A percentile compares a stretch with the other conserved stretches of the same genome.
These are phyloP conservation scores for Sula dactylatra DNA, from an alignment of 2,113 vertebrate species.

Conservation along the genomic window DNA sequence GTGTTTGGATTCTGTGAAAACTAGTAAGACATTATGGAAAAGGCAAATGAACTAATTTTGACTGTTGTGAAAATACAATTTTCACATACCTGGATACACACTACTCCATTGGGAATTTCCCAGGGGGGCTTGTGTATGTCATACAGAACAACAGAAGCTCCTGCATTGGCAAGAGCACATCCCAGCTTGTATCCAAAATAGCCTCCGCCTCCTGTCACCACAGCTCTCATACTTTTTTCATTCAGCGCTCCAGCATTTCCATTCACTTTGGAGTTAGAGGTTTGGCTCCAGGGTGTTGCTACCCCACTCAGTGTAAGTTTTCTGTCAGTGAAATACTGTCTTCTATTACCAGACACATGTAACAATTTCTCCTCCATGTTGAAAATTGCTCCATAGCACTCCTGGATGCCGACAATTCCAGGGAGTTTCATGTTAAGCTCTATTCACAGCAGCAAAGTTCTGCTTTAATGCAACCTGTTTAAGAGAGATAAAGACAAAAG, in stretches of 20 bases:
- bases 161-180: slow-evolving; percentile 77
- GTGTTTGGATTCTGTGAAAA: background rate
- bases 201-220: slow-evolving; percentile 91
- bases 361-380: background rate
- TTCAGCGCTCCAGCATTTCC: background rate
- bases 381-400: slow-evolving; percentile 24
- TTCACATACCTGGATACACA: slow-evolving; percentile 83
- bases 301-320: slow-evolving; percentile 30
- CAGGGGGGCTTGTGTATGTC: slow-evolving; percentile 81
- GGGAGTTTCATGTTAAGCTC: slow-evolving; percentile 51
- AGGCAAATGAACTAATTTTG: background rate
- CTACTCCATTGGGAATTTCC: slow-evolving; percentile 73
- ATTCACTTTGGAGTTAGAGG: background rate
- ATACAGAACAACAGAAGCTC: slow-evolving; percentile 83
- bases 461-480: background rate
- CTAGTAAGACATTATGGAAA: background rate
- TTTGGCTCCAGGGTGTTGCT: background rate
- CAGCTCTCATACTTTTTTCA: slow-evolving; percentile 61
- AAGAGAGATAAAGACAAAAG: background rate
- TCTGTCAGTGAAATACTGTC: background rate
- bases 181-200: slow-evolving; percentile 90
- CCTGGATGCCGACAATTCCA: background rate
- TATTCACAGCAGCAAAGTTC: background rate
- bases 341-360: background rate
- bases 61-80: background rate